Evolutionary conservation across 2,888 invertebrate genomes (phyloP).

Genomic region (Empis livida): DNA sequence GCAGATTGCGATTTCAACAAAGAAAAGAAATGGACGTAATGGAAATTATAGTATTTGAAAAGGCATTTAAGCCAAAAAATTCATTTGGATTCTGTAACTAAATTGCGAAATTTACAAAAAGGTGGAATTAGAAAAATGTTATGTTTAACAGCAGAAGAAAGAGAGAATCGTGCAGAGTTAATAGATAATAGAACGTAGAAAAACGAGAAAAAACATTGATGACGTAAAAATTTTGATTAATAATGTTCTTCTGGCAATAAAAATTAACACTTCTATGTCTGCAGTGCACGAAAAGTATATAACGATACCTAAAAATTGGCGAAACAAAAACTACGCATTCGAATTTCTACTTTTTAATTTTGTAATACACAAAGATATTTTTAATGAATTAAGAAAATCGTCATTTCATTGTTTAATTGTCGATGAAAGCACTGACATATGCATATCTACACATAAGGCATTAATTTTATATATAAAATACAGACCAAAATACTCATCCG

Average conservation of each 20-base stretch:
- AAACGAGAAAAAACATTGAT: neutral
- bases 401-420: slow-evolving; percentile 2
- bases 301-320: slow-evolving; percentile 1
- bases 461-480: slow-evolving; percentile 5
- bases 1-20: slow-evolving; percentile 1
- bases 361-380: neutral
- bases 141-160: slow-evolving; percentile 1
- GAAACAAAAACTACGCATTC: slow-evolving; percentile 1
- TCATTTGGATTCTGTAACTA: slow-evolving; percentile 1
- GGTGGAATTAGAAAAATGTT: slow-evolving; percentile 2
- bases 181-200: slow-evolving; percentile 1
- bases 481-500: neutral
- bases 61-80: slow-evolving; percentile 2
- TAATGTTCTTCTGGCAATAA: neutral
- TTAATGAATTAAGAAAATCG: neutral
- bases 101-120: slow-evolving; percentile 1
- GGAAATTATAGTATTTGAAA: neutral
- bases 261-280: neutral
- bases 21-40: neutral
- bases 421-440: slow-evolving; percentile 4
- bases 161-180: slow-evolving; percentile 1
- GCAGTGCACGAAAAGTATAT: slow-evolving; percentile 2
- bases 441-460: neutral
- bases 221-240: neutral
- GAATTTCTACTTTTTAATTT: neutral